These are phyloP conservation scores for Glyptemys insculpta DNA, from an alignment of 2,797 vertebrate species.

Conservation along the genomic window DNA sequence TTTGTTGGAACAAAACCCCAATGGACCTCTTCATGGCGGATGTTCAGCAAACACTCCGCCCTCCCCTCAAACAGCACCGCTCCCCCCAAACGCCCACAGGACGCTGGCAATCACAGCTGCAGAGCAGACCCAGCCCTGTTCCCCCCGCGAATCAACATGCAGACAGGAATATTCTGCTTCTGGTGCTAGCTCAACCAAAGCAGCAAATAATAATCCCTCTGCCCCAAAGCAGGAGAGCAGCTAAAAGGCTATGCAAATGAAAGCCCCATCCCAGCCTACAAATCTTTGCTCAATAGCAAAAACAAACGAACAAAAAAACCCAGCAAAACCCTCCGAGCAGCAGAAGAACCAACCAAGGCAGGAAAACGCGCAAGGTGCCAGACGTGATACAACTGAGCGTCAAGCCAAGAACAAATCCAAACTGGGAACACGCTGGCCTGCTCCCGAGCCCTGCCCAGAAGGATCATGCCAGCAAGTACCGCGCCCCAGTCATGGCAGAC, in stretches of 20 bases:
- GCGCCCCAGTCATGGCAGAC: too few relatives aligned
- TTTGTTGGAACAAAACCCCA: neutral
- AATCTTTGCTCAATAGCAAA: neutral
- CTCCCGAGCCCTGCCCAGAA: neutral
- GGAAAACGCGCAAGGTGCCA: too few relatives aligned
- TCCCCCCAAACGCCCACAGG: fast-evolving
- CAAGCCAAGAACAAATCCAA: neutral
- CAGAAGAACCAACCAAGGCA: neutral
- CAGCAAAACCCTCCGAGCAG: neutral
- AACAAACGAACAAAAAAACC: too few relatives aligned
- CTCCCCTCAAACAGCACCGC: too few relatives aligned
- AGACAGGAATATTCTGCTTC: neutral
- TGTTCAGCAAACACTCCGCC: neutral
- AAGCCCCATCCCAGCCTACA: fast-evolving
- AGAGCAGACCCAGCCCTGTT: neutral
- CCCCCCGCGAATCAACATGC: slow-evolving; percentile 52
- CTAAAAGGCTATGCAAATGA: slow-evolving; percentile 4
- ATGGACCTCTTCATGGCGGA: neutral
- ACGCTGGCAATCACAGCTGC: neutral
- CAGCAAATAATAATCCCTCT: slow-evolving; percentile 40
- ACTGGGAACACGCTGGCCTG: neutral
- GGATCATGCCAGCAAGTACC: neutral
- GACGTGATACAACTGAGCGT: too few relatives aligned
- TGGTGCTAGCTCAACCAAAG: neutral
- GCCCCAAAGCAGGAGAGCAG: neutral